Evolutionary conservation across 2,888 invertebrate genomes (phyloP), one percentile per base, ranked within the genome.

Genomic region (Pantelozetes paolii): DNA sequence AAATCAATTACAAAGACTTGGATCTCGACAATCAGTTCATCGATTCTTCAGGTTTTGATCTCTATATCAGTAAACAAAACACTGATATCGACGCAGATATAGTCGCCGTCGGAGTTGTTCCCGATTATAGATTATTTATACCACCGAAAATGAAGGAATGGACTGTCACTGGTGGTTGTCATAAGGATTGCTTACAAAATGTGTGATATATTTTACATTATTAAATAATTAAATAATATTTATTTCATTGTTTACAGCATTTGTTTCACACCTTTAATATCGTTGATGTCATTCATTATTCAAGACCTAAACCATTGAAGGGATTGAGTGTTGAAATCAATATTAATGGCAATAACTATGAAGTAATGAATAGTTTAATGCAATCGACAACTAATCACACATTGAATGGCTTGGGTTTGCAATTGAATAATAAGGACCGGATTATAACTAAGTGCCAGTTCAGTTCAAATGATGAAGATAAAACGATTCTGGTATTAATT

Each of bases 151-250:
- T 67, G 23, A 42, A 40, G 8, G 40, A 67, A n/a, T 67, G 67
- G 67, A 67, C 23, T 11, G 13, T 40, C 13, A 23, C 67, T 67
- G 67, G 40, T 2, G 40, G 40, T 23, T 67, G 67, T 23, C 40
- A 67, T 67, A 67, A 67, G 23, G 67, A 67, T 20, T 67, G 67
- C 40, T 13, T 67, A 2, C 67, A 67, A 67, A 67, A 67, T 23
- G 67, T 67, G 6, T 28, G 9, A 26, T 59, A 15, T 2, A 59
- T 28, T 15, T 59, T n/a, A n/a, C n/a, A 15, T 59, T 59, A 15
- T 30, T 5, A 59, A 59, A 30, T 30, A 8, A 20, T 54, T 54
- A 2, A 2, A 1, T 28, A 59, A 59, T 2, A 26, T 59, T 59
- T 59, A 18, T 59, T 1, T 15, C 18, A 36, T 32, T 36, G n/a